Evolutionary conservation across 92 coral and sea anemone genomes (phyloP).

Genomic region (Pocillopora meandrina): DNA sequence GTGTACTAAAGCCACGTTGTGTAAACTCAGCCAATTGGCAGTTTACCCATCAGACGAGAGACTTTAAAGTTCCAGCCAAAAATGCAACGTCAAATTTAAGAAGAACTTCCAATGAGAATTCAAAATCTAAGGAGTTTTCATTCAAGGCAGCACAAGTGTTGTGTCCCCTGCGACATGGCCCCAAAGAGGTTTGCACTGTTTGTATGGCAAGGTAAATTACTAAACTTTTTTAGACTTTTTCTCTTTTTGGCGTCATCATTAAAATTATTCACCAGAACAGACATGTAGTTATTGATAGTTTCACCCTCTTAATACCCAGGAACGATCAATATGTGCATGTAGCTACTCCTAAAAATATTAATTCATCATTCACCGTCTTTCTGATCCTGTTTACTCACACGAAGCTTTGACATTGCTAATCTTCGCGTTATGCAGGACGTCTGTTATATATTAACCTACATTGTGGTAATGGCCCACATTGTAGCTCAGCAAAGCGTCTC

Average conservation of each 20-base stretch:
- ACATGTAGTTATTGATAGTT: no score
- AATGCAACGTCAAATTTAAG: constrained; percentile 52
- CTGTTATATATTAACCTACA: no score
- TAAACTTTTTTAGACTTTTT: not conserved
- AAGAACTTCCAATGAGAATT: constrained; percentile 29
- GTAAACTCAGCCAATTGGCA: constrained; percentile 61
- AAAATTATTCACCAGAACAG: no score
- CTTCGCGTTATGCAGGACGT: no score
- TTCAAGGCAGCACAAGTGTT: constrained; percentile 49
- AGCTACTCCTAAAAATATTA: no score
- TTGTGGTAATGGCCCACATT: no score
- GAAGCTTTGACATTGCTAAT: no score
- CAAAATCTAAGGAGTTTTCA: constrained; percentile 34
- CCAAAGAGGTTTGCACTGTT: constrained; percentile 74
- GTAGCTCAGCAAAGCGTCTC: no score
- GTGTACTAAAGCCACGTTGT: constrained; percentile 61
- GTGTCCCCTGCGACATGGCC: constrained; percentile 74
- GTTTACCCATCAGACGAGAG: constrained; percentile 67
- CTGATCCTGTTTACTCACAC: no score
- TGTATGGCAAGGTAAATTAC: constrained; percentile 79
- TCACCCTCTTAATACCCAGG: no score
- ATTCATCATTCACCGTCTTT: no score
- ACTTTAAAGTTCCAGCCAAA: constrained; percentile 68
- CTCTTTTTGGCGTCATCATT: not conserved
- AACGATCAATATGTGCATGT: no score